These are phyloP conservation scores for Catocala sponsa DNA, from an alignment of 2,888 invertebrate genomes.

Conservation along the genomic window DNA sequence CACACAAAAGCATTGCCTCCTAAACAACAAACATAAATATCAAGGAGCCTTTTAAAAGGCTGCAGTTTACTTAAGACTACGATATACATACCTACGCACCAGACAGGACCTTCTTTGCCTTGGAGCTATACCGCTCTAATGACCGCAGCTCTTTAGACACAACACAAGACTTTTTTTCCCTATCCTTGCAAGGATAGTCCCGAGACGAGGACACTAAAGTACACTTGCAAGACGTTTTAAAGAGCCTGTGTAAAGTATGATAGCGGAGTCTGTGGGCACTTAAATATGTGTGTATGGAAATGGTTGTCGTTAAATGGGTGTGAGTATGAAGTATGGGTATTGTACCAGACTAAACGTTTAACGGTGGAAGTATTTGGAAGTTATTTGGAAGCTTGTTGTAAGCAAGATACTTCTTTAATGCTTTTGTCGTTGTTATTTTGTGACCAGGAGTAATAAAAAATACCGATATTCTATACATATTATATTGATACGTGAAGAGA, in stretches of 20 bases:
- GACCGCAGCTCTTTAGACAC: slow-evolving; percentile 41
- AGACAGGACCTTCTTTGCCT: slow-evolving; percentile 15
- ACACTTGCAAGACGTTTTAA: slow-evolving; percentile 44
- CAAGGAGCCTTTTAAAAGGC: not conserved
- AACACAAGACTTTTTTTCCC: slow-evolving; percentile 33
- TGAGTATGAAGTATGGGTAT: not conserved
- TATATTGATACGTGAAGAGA: too few species aligned
- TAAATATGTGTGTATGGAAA: slow-evolving; percentile 7
- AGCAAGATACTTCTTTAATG: too few species aligned
- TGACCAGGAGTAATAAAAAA: too few species aligned
- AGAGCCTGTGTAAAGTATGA: slow-evolving; percentile 32
- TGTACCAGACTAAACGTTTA: too few species aligned
- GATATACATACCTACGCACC: slow-evolving; percentile 2
- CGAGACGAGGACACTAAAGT: slow-evolving; percentile 36
- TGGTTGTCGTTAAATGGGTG: not conserved
- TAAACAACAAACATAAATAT: not conserved
- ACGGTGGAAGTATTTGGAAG: too few species aligned
- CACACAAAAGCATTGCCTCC: not conserved
- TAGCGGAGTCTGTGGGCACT: slow-evolving; percentile 9
- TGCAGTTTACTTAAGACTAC: slow-evolving; percentile 16
- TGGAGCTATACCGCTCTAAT: slow-evolving; percentile 43
- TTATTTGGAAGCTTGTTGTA: too few species aligned
- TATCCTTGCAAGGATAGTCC: slow-evolving; percentile 25
- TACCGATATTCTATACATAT: too few species aligned
- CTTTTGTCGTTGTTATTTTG: too few species aligned